These are phyloP conservation scores for Drosophila hamatofila DNA, from an alignment of 2,888 invertebrate genomes.

Conservation along the genomic window DNA sequence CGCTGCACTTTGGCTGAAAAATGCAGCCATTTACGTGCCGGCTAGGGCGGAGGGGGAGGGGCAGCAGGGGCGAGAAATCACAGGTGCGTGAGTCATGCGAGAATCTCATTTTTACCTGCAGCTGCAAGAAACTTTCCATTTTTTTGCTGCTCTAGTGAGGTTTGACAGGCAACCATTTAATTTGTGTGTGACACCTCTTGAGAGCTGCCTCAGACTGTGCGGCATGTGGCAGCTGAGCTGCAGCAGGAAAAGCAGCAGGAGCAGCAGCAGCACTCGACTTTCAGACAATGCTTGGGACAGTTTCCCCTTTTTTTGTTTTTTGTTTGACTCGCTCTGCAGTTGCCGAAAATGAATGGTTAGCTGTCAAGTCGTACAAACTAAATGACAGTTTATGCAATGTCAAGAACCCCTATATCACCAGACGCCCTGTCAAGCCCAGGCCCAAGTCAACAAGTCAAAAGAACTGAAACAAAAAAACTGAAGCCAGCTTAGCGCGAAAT, in stretches of 20 bases:
- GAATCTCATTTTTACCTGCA: slow-evolving; percentile 59
- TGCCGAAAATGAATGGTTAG: slow-evolving; percentile 70
- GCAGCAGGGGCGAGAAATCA: slow-evolving; percentile 32
- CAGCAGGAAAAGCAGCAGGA: slow-evolving; percentile 5
- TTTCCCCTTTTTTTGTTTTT: slow-evolving; percentile 12
- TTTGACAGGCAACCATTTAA: slow-evolving; percentile 63
- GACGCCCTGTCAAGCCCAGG: slow-evolving; percentile 47
- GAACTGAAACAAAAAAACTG: slow-evolving; percentile 19
- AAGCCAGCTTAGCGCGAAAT: slow-evolving; percentile 44
- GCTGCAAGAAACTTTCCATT: background rate
- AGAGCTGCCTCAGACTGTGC: slow-evolving; percentile 29
- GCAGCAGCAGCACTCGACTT: slow-evolving; percentile 25
- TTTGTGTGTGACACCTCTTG: slow-evolving; percentile 59
- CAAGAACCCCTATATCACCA: slow-evolving; percentile 50
- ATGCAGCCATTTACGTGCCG: slow-evolving; percentile 60
- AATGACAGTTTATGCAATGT: slow-evolving; percentile 77
- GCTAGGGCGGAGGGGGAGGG: background rate
- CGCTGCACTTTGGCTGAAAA: slow-evolving; percentile 74
- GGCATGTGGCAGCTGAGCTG: slow-evolving; percentile 23
- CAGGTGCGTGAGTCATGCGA: slow-evolving; percentile 69
- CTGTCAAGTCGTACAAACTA: slow-evolving; percentile 76
- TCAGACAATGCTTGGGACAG: slow-evolving; percentile 24
- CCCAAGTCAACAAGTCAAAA: slow-evolving; percentile 58
- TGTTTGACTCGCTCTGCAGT: slow-evolving; percentile 27
- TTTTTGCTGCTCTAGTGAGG: slow-evolving; percentile 1